Percentiles rank a stretch among this genome's conserved stretches.
phyloP scores from a whole-genome alignment of 2,797 vertebrate species.

The Sebastes nivosus region DNA sequence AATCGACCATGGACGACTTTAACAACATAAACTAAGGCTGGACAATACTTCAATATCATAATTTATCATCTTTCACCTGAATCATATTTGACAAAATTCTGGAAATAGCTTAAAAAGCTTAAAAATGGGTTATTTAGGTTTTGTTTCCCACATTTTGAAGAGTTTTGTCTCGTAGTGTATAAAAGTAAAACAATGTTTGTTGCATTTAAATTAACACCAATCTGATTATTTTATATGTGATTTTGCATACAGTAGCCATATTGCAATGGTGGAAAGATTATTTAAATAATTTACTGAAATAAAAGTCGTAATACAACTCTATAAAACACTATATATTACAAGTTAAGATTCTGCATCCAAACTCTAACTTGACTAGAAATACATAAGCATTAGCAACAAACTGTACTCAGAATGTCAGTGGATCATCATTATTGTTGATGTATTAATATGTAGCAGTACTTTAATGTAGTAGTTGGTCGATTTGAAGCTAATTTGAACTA shows the following conservation, averaged over 20 bases:
- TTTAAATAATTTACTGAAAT: background rate
- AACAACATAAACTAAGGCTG: background rate
- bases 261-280: no score
- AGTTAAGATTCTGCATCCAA: background rate
- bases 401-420: background rate
- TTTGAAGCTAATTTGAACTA: background rate
- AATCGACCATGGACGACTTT: background rate
- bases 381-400: background rate
- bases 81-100: background rate
- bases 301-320: background rate
- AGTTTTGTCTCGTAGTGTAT: background rate
- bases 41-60: no score
- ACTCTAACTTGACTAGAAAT: background rate
- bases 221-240: background rate
- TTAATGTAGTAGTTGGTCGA: background rate
- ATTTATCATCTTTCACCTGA: background rate
- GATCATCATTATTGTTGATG: background rate
- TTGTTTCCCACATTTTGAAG: background rate
- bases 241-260: background rate
- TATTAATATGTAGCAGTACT: background rate
- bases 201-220: background rate
- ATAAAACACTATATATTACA: no score
- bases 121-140: background rate
- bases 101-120: background rate
- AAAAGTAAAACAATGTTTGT: no score